A percentile compares a stretch with the other conserved stretches of the same genome.
Conservation (phyloP, 2,797 vertebrate genomes). For the Mormyrus proboscirostris region DNA sequence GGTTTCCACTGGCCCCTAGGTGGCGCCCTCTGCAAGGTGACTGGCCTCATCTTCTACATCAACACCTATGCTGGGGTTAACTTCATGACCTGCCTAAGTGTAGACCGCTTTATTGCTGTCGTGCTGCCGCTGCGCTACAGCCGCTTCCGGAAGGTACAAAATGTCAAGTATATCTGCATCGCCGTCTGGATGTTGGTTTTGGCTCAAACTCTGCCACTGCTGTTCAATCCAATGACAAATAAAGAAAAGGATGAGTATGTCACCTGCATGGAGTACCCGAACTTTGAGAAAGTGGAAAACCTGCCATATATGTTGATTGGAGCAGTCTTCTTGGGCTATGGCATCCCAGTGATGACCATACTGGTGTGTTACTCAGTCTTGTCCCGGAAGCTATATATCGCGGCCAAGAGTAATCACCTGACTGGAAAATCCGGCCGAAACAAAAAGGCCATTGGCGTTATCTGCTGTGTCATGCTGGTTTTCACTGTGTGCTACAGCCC, state of each 20-base stretch:
- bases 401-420: conserved; percentile 79
- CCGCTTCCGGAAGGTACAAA: conserved; percentile 70
- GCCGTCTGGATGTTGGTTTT: conserved; percentile 82
- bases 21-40: conserved; percentile 71
- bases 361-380: conserved; percentile 81
- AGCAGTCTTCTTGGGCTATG: conserved; percentile 77
- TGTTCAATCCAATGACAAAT: conserved; percentile 67
- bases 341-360: conserved; percentile 75
- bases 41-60: conserved; percentile 82
- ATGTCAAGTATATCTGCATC: conserved; percentile 74
- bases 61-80: conserved; percentile 93
- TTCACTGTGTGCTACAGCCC: conserved; percentile 88
- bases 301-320: conserved; percentile 78
- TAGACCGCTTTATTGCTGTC: conserved; percentile 88
- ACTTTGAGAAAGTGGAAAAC: conserved; percentile 70
- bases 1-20: conserved; percentile 87
- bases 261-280: conserved; percentile 96
- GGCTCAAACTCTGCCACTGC: conserved; percentile 79
- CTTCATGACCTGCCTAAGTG: conserved; percentile 94
- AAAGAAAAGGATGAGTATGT: conserved; percentile 47
- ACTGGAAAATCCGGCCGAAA: conserved; percentile 82
- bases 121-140: conserved; percentile 78
- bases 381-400: conserved; percentile 75
- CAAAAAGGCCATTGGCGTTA: conserved; percentile 87
- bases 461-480: conserved; percentile 85